Evolutionary conservation across 1,140 invertebrate species (phyloP).

Genomic region (Drosophila ambigua): DNA sequence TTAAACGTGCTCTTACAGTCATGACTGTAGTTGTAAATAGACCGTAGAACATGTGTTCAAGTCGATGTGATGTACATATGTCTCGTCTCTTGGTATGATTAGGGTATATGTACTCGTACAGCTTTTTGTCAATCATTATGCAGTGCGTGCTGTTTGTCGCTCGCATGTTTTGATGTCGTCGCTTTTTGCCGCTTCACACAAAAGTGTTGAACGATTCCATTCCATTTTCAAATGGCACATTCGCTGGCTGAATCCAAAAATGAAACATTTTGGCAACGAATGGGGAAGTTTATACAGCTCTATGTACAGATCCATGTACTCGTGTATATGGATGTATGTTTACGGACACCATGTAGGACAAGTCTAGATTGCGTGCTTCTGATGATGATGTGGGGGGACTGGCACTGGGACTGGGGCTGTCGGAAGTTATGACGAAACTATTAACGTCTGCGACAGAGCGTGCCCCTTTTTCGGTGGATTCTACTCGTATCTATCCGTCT

Average conservation of each 20-base stretch:
- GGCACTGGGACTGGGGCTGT: no score
- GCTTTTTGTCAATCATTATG: slow-evolving; percentile 51
- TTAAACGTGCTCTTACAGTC: neutral
- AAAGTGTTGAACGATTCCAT: slow-evolving; percentile 20
- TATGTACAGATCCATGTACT: no score
- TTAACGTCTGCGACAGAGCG: slow-evolving; percentile 71
- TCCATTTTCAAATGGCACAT: neutral
- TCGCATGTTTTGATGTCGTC: slow-evolving; percentile 31
- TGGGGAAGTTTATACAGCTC: slow-evolving; percentile 4
- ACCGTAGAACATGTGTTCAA: slow-evolving; percentile 38
- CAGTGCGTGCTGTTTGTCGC: slow-evolving; percentile 51
- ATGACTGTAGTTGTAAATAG: slow-evolving; percentile 26
- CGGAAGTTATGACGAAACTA: slow-evolving; percentile 67
- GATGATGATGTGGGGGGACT: slow-evolving; percentile 11
- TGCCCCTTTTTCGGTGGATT: slow-evolving; percentile 44
- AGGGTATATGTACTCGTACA: slow-evolving; percentile 10
- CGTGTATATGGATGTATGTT: slow-evolving; percentile 10
- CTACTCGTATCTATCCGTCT: slow-evolving; percentile 21
- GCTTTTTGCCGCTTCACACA: slow-evolving; percentile 16
- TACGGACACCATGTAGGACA: slow-evolving; percentile 39
- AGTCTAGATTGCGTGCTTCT: slow-evolving; percentile 61
- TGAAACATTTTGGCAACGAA: slow-evolving; percentile 25
- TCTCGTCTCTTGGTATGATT: slow-evolving; percentile 8
- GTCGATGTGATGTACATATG: slow-evolving; percentile 15
- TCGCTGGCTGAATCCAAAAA: slow-evolving; percentile 35